A percentile compares a stretch with the other conserved stretches of the same genome.
Conservation (phyloP, 2,888 invertebrate species). For the Scelioninae gen. 2 region DNA sequence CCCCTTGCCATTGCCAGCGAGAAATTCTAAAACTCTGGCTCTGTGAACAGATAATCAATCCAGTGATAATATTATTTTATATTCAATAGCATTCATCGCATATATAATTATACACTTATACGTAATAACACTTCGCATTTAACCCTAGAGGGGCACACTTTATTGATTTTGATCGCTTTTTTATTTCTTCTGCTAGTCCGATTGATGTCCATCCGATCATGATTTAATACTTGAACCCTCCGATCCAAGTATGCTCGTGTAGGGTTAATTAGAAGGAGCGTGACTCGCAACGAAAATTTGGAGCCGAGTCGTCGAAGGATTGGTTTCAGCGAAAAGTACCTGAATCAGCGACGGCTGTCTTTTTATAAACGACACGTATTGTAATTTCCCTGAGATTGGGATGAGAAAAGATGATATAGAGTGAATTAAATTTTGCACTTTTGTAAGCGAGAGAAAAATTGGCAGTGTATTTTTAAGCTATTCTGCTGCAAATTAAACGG, state of each 20-base stretch:
- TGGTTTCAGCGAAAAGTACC: conserved; percentile 59
- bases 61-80: too few species aligned
- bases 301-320: conserved; percentile 25
- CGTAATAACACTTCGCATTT: conserved; percentile 40
- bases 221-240: neutral
- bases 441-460: conserved; percentile 47
- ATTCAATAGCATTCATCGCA: too few species aligned
- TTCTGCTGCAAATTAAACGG: conserved; percentile 27
- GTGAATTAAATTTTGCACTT: conserved; percentile 54
- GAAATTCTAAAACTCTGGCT: too few species aligned
- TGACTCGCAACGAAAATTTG: conserved; percentile 22
- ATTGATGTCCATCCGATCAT: conserved; percentile 10
- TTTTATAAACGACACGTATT: conserved; percentile 47
- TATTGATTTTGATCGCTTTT: conserved; percentile 6
- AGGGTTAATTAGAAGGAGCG: conserved; percentile 39
- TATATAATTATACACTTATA: conserved; percentile 11
- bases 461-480: conserved; percentile 36
- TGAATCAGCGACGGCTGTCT: conserved; percentile 56
- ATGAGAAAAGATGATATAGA: conserved; percentile 35
- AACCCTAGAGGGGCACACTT: conserved; percentile 51
- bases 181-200: conserved; percentile 1
- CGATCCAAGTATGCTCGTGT: conserved; percentile 31
- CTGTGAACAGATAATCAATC: too few species aligned
- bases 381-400: conserved; percentile 11
- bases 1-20: too few species aligned